Evolutionary conservation across 2,797 vertebrate species (phyloP).

Genomic region (Euthynnus affinis): DNA sequence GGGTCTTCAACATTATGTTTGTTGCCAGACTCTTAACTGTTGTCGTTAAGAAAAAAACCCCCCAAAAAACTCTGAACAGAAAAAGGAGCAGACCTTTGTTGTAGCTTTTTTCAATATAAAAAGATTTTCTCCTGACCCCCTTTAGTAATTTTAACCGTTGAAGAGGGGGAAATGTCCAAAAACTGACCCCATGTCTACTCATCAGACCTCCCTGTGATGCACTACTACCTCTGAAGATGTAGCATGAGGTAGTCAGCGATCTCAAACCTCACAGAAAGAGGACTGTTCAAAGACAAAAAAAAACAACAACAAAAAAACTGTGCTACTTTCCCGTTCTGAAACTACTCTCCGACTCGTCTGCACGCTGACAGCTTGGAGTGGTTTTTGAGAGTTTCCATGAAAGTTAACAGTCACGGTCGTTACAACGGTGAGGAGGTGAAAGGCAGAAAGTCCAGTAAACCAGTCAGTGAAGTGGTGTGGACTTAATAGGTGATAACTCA

Average conservation of each 20-base stretch:
- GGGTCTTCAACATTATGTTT: conserved; percentile 22
- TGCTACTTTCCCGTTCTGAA: conserved; percentile 40
- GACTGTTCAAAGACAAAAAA: conserved; percentile 15
- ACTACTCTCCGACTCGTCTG: neutral
- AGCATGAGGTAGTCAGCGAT: conserved; percentile 56
- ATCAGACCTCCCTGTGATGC: conserved; percentile 47
- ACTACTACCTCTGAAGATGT: conserved; percentile 48
- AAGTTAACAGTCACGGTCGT: conserved; percentile 77
- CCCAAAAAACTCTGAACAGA: neutral
- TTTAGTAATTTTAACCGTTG: conserved; percentile 11
- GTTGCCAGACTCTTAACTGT: neutral
- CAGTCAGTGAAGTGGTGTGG: conserved; percentile 54
- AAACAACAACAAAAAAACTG: neutral
- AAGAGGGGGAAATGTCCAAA: conserved; percentile 16
- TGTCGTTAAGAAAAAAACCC: conserved; percentile 5
- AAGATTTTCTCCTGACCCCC: conserved; percentile 4
- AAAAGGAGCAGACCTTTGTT: conserved; percentile 20
- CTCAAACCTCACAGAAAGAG: conserved; percentile 20
- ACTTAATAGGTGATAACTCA: conserved; percentile 75
- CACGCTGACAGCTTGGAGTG: neutral
- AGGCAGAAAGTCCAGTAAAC: conserved; percentile 75
- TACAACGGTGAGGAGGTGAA: conserved; percentile 61
- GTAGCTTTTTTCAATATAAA: conserved; percentile 36
- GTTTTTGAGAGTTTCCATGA: conserved; percentile 28
- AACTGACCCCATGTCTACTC: conserved; percentile 19